Base-by-base conservation (phyloP, 1,140 invertebrate genomes). In the Drosophila aff. region DNA sequence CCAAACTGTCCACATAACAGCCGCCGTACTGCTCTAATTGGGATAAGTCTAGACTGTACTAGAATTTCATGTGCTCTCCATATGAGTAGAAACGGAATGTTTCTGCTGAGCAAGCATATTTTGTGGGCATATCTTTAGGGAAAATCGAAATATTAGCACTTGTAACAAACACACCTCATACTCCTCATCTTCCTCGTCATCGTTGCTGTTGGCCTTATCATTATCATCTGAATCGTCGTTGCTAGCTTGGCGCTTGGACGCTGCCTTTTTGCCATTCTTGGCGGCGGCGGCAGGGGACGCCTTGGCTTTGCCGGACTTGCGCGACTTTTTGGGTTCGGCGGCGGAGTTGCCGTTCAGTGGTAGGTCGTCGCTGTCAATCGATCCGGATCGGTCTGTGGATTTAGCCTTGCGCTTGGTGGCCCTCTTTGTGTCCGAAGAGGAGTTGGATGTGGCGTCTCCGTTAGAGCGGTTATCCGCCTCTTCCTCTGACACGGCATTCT, bases 311-410 rank as follows among this genome's bases (percentile, higher is more conserved):
- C 23, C 43, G 13, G 43, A 40, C n/a, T 77, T 79, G 18, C 64
- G 69, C 9, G 53, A 1, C 57, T 90, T 85, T 49, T 86, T 90
- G 3, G 40, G 23, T 33, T 15, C 38, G 3, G 33, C n/a, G 2
- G 7, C 21, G 16, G 23, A 23, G 23, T n/a, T 64, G 47, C 84
- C 84, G 47, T 90, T 90, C 2, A 85, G 38, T 3, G 86, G 77
- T 18, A 72, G n/a, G 38, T 78, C 73, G 16, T 90, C 85, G 62
- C 76, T 85, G n/a, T 87, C 86, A 23, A 60, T 40, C 3, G 61
- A 68, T 9, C 4, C 67, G 3, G 71, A 58, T 1, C 60, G 36
- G 2, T 73, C 78, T 6, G 23, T 57, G 8, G 72, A 64, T 10
- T 43, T 58, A 8, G 46, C 41, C 41, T 74, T 84, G 33, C 61